Percentiles rank a stretch among this genome's conserved stretches.
Conservation (phyloP, 2,797 vertebrate species). For the Micromesistius poutassou region DNA sequence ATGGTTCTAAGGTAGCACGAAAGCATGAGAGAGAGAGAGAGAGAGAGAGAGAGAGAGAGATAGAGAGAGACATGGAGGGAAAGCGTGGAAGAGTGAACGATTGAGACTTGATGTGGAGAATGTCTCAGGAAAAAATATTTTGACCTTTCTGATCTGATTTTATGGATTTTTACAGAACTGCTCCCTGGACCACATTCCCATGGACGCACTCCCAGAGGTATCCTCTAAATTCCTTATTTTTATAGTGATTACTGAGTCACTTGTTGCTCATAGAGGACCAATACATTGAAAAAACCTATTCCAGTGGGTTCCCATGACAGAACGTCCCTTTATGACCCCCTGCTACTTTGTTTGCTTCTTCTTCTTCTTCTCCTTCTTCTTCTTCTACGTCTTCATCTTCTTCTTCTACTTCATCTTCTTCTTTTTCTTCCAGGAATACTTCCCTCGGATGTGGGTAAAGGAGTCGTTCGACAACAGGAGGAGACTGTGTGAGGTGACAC, state of each 20-base stretch:
- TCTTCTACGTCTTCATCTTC: no score
- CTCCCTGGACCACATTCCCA: background rate
- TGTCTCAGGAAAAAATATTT: background rate
- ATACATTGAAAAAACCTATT: no score
- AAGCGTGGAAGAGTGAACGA: background rate
- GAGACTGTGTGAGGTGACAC: slow-evolving; percentile 75
- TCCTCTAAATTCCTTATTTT: background rate
- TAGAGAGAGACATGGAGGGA: background rate
- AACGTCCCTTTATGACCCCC: no score
- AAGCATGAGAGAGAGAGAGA: no score
- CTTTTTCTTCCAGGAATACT: no score
- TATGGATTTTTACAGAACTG: background rate
- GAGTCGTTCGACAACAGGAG: slow-evolving; percentile 56
- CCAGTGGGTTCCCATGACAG: no score
- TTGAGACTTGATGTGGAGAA: no score
- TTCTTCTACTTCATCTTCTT: no score
- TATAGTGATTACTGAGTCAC: background rate
- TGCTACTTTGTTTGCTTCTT: no score
- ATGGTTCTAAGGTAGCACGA: slow-evolving; percentile 12
- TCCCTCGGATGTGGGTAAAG: slow-evolving; percentile 15
- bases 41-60: no score
- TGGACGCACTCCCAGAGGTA: background rate
- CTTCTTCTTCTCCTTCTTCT: no score
- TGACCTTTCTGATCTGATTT: background rate
- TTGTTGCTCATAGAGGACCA: no score